Base-by-base conservation (phyloP, 2,113 vertebrate genomes). In the Tympanuchus pallidicinctus region DNA sequence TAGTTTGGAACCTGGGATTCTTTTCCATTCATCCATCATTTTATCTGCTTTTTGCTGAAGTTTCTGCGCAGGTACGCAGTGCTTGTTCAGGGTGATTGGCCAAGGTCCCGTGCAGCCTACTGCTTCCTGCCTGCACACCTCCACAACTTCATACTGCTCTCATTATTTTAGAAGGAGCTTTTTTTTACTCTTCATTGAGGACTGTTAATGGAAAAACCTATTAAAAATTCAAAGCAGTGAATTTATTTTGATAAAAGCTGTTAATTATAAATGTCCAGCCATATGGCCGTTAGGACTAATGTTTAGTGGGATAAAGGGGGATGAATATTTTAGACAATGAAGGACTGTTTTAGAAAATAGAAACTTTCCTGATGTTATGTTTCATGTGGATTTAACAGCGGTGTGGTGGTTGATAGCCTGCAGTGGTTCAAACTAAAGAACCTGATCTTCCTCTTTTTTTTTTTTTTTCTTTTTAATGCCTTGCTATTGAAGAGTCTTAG, bases 251-350 rank as follows among this genome's bases (percentile, higher is more conserved):
- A 92, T 95, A 89, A 95, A 96, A 96, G 79, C 80, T 92, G 86
- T 97, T 97, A 96, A 98, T 97, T 97, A 97, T 98, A 97, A 96
- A 97, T 96, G 82, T 92, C 88, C 12, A 81, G 72, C 86, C 97
- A 96, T 97, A 97, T 96, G 96, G 92, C 93, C 75, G 80, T 74
- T 92, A 92, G 48, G 88, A 74, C 76, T 80, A 77, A 65, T 43
- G 63, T 2, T 2, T 82, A 79, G 50, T 71, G 78, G 50, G 48
- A 82, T 93, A 86, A 94, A 88, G 80, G 57, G 79, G 71, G 88
- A 89, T 76, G 25, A 90, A 71, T 86, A 82, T 92, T 93, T 94
- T 90, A 94, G 93, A 48, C 45, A 91, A 93, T 94, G 94, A 94
- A 96, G 76, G 82, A 82, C 94, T 70, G 65, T 32, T 93, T 96